Evolutionary conservation across 2,888 invertebrate genomes (phyloP), one percentile per base, ranked within the genome.

Genomic region (Scotopteryx bipunctaria): DNA sequence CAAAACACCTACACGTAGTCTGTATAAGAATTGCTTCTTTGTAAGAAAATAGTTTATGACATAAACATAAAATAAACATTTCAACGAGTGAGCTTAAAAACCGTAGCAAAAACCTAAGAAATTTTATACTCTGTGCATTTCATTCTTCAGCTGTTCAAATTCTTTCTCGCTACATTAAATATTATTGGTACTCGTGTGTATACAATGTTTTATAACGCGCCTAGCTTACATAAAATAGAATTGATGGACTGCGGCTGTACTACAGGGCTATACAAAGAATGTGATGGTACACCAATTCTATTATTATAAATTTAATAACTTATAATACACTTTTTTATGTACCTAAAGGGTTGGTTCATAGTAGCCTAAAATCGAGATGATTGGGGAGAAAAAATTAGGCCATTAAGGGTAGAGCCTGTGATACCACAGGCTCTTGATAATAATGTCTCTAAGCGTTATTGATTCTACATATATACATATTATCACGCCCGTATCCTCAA

Each of bases 51-150:
- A 46, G 35, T 46, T 53, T 9, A 27, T 11, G 9, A 42, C 38
- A 38, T 21, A 41, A 19, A 33, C 47, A 49, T 57, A 27, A 11
- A 46, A 50, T 54, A 56, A 56, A 55, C 37, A 54, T 51, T 42
- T 49, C 53, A 33, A 21, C 48, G 45, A 44, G 29, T 35, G 21
- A 19, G 49, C 37, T 45, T 55, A 56, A 58, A 55, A 61, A 40
- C 54, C 57, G 54, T 55, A 32, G 36, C 51, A 49, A 57, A 55
- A 43, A 56, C 50, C 50, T 53, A 55, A 57, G 41, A 57, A 57
- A 53, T 55, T 57, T 47, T 48, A 53, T 55, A 52, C 46, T 37
- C 31, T 17, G 23, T 48, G 47, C 47, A 31, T 45, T 53, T 55
- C 35, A 14, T 47, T 55, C 50, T 32, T 36, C 25, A 36, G 51